A percentile compares a stretch with the other conserved stretches of the same genome.
These are phyloP conservation scores for Plectrocnemia conspersa DNA, from an alignment of 1,140 invertebrate species.

Conservation along the genomic window DNA sequence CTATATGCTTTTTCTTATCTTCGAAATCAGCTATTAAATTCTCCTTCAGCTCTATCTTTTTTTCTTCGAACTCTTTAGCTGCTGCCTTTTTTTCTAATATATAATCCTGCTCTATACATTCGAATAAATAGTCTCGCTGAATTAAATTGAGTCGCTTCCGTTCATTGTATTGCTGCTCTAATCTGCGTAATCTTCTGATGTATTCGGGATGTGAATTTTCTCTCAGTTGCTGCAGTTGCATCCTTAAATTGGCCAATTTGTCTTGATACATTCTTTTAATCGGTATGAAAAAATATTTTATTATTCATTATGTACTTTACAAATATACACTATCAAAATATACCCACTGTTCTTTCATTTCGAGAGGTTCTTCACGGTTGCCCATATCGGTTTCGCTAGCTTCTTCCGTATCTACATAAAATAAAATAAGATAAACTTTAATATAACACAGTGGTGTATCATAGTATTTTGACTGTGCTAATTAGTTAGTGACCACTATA, in stretches of 20 bases:
- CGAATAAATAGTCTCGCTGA: slow-evolving; percentile 74
- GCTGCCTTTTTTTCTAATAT: slow-evolving; percentile 82
- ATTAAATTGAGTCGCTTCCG: slow-evolving; percentile 76
- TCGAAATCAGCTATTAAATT: slow-evolving; percentile 87
- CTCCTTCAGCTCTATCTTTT: slow-evolving; percentile 87
- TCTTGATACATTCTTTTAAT: slow-evolving; percentile 82
- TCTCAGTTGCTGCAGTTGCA: slow-evolving; percentile 82
- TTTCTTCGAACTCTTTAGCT: slow-evolving; percentile 90
- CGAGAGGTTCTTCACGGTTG: slow-evolving; percentile 72
- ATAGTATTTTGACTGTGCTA: no score
- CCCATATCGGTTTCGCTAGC: slow-evolving; percentile 85
- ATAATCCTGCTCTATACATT: slow-evolving; percentile 85
- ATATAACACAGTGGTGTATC: no score
- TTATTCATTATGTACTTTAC: slow-evolving; percentile 1
- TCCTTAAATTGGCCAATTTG: slow-evolving; percentile 83
- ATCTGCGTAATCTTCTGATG: slow-evolving; percentile 70
- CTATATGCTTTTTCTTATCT: slow-evolving; percentile 85
- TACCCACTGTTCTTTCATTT: slow-evolving; percentile 88
- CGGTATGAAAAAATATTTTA: background rate
- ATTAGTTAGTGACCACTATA: no score
- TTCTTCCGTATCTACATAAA: slow-evolving; percentile 75
- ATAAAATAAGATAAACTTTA: no score
- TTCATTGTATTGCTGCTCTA: slow-evolving; percentile 79
- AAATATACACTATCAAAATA: slow-evolving; percentile 12
- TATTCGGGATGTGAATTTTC: slow-evolving; percentile 85